Evolutionary conservation across 2,888 invertebrate genomes (phyloP).

Genomic region (Zootermopsis nevadensis): DNA sequence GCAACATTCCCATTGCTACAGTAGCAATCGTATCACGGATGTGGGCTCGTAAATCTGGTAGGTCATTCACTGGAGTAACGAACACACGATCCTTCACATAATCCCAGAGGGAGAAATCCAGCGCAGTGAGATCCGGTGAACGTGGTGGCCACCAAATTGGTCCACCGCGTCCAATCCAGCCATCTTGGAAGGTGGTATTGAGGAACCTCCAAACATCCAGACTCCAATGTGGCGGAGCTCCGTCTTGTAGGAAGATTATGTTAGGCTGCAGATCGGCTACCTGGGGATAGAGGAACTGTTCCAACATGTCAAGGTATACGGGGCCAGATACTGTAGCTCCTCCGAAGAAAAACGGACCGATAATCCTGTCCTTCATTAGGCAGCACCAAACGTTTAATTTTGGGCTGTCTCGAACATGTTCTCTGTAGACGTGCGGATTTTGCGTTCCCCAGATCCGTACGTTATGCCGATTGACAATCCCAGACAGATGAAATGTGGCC

Average conservation of each 20-base stretch:
- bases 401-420: constrained; percentile 1
- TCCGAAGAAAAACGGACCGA: constrained; percentile 1
- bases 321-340: not conserved
- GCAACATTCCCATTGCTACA: too few relatives aligned
- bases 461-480: not conserved
- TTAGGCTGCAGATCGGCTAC: not conserved
- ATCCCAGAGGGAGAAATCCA: not conserved
- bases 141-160: not conserved
- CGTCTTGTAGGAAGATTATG: constrained; percentile 6
- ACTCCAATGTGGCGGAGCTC: constrained; percentile 1
- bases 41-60: too few relatives aligned
- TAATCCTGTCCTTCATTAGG: not conserved
- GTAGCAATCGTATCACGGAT: too few relatives aligned
- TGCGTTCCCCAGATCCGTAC: constrained; percentile 1
- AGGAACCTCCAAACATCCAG: not conserved
- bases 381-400: not conserved
- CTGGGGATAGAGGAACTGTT: not conserved
- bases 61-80: too few relatives aligned
- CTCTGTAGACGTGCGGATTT: not conserved
- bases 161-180: not conserved
- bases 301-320: not conserved
- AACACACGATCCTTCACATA: constrained; percentile 14
- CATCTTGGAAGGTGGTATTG: not conserved
- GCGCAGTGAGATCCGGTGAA: not conserved
- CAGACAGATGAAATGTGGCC: not conserved